phyloP scores from a whole-genome alignment of 2,113 vertebrate species.

The Trogon melanurus region DNA sequence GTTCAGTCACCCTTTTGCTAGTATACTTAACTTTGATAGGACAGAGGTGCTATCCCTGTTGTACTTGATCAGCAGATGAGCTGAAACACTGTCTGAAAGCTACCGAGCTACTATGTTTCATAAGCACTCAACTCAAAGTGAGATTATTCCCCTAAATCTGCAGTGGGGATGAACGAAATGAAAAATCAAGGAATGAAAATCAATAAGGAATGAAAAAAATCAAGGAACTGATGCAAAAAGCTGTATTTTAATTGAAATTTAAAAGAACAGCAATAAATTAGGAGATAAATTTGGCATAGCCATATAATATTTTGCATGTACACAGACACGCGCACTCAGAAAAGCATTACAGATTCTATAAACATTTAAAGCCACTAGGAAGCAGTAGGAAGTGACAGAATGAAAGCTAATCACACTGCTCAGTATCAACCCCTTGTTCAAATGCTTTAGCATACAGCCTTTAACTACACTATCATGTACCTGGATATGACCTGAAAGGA shows the following conservation, averaged over 20 bases:
- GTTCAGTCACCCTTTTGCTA: not conserved
- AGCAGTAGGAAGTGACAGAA: constrained; percentile 4
- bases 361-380: not conserved
- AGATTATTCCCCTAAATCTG: not conserved
- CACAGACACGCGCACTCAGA: not conserved
- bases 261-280: not conserved
- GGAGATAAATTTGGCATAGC: not conserved
- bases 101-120: not conserved
- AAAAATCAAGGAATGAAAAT: not conserved
- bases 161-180: not conserved
- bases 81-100: not conserved
- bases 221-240: not conserved
- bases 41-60: not conserved
- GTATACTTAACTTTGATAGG: not conserved
- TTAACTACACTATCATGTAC: not conserved
- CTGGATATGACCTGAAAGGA: not conserved
- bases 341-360: not conserved
- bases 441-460: not conserved
- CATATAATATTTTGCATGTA: not conserved
- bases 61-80: not conserved
- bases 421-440: not conserved
- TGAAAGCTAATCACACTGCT: not conserved
- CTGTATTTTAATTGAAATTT: not conserved
- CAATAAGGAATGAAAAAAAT: not conserved
- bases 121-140: not conserved